Percentiles rank a stretch among this genome's conserved stretches.
These are phyloP conservation scores for Corythaixoides concolor DNA, from an alignment of 2,113 vertebrate species.

Conservation along the genomic window DNA sequence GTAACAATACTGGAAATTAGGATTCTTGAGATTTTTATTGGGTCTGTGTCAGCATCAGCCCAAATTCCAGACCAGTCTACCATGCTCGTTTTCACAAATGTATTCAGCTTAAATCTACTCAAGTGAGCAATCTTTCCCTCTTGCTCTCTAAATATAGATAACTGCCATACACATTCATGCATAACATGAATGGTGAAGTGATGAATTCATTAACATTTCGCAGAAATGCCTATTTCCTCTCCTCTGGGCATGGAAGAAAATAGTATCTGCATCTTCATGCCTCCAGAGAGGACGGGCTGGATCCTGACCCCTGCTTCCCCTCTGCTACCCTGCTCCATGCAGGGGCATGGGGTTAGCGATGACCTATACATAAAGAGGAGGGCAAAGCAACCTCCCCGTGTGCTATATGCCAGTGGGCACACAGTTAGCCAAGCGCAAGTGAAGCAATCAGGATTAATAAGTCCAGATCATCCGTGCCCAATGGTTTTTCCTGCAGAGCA, in stretches of 20 bases:
- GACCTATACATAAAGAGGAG: neutral
- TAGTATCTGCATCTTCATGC: neutral
- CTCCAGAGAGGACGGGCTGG: neutral
- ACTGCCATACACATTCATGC: neutral
- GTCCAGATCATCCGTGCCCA: fast-evolving
- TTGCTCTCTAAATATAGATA: conserved; percentile 50
- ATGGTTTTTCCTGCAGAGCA: neutral
- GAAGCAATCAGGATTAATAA: neutral
- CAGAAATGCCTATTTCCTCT: conserved; percentile 18
- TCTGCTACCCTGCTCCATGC: neutral
- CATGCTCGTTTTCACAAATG: neutral
- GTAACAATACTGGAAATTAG: neutral
- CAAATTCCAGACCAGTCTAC: neutral
- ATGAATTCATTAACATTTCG: conserved; percentile 45
- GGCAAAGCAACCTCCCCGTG: neutral
- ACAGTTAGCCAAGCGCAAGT: neutral
- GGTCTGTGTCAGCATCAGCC: neutral
- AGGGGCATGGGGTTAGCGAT: fast-evolving
- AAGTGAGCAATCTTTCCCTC: conserved; percentile 9
- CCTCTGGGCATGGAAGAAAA: neutral
- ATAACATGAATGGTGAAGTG: conserved; percentile 1
- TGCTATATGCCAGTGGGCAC: neutral
- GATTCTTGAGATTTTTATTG: neutral
- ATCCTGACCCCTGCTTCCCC: neutral
- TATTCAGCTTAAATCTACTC: neutral